These are phyloP conservation scores for Meloe dianella DNA, from an alignment of 2,888 invertebrate genomes.

Conservation along the genomic window DNA sequence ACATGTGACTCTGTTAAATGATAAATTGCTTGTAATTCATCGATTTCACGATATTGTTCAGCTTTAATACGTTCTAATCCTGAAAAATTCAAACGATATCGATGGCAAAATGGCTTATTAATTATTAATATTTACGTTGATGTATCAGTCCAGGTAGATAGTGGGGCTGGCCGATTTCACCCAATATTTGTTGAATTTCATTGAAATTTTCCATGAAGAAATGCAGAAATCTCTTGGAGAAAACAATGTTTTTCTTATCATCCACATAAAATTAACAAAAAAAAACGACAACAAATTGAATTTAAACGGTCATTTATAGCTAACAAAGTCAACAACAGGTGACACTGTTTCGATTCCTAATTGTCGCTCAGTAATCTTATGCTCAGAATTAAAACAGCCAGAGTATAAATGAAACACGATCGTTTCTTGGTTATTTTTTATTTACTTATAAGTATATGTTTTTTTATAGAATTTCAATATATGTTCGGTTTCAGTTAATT, in stretches of 20 bases:
- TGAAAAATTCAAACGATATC: slow-evolving; percentile 30
- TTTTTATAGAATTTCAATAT: no score
- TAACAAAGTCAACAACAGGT: neutral
- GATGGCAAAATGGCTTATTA: neutral
- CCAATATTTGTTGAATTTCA: neutral
- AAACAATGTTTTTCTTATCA: neutral
- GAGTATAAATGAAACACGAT: no score
- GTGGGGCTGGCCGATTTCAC: neutral
- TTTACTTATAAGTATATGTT: no score
- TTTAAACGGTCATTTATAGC: neutral
- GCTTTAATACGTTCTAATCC: slow-evolving; percentile 47
- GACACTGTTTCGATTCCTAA: neutral
- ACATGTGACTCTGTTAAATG: slow-evolving; percentile 53
- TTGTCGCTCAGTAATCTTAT: neutral
- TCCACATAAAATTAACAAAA: neutral
- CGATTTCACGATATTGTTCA: slow-evolving; percentile 34
- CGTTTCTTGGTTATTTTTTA: no score
- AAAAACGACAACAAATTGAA: neutral
- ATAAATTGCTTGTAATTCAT: slow-evolving; percentile 51
- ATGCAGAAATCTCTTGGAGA: no score
- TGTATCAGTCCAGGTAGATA: slow-evolving; percentile 13
- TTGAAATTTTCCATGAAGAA: neutral
- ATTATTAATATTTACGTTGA: slow-evolving; percentile 17
- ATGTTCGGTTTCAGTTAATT: no score
- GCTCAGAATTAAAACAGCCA: no score